phyloP scores from a whole-genome alignment of 1,140 invertebrate species.

The Cylas formicarius region DNA sequence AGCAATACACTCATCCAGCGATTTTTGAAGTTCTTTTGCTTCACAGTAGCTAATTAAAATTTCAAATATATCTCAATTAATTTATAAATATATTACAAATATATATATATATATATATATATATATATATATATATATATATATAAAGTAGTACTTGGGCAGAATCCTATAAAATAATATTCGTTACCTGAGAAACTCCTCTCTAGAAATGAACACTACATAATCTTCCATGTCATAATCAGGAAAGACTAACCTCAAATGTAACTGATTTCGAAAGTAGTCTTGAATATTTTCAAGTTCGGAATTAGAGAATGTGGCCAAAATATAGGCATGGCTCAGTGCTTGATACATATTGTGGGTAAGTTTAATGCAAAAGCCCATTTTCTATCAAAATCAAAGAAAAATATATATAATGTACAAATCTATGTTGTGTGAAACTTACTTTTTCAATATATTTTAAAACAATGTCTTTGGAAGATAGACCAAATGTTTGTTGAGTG shows the following conservation, averaged over 20 bases:
- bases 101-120: too few relatives aligned
- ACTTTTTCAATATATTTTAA: too few relatives aligned
- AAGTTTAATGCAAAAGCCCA: constrained; percentile 12
- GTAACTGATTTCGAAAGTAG: constrained; percentile 4
- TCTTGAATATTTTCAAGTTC: constrained; percentile 15
- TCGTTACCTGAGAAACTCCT: constrained; percentile 18
- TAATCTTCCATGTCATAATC: constrained; percentile 5
- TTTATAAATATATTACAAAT: too few relatives aligned
- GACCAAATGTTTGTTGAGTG: not conserved
- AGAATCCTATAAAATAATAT: constrained; percentile 4
- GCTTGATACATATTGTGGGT: constrained; percentile 4
- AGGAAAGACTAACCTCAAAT: constrained; percentile 13
- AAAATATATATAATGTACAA: too few relatives aligned
- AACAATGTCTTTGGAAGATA: constrained; percentile 7
- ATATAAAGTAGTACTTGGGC: too few relatives aligned
- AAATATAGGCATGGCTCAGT: constrained; percentile 14
- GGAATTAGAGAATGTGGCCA: constrained; percentile 20
- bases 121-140: too few relatives aligned
- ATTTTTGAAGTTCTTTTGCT: too few relatives aligned
- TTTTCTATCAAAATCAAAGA: constrained; percentile 5
- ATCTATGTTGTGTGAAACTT: too few relatives aligned
- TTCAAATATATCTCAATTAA: too few relatives aligned
- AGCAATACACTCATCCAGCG: too few relatives aligned
- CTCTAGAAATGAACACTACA: constrained; percentile 13
- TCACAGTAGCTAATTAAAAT: too few relatives aligned